A percentile compares a stretch with the other conserved stretches of the same genome.
phyloP scores from a whole-genome alignment of 2,113 vertebrate genomes.

The Sorex fumeus region DNA sequence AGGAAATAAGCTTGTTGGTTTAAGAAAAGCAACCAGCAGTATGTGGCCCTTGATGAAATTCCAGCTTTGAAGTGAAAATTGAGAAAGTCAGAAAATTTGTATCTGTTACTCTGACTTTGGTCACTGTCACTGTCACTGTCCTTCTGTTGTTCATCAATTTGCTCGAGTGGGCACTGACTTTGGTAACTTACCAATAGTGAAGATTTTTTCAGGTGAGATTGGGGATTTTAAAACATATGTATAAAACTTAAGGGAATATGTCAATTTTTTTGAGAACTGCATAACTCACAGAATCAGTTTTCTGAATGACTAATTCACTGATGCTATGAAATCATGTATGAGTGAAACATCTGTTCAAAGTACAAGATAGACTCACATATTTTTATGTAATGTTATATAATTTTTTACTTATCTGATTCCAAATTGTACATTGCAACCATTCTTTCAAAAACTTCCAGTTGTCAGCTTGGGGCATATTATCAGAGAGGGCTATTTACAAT shows the following conservation, averaged over 20 bases:
- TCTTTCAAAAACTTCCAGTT: conserved; percentile 50
- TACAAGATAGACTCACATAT: background rate
- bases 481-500: background rate
- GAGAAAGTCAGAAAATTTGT: conserved; percentile 57
- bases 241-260: background rate
- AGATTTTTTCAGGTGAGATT: conserved; percentile 28
- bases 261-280: background rate
- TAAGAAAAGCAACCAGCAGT: conserved; percentile 6
- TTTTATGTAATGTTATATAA: conserved; percentile 15
- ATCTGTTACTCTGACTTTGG: conserved; percentile 32
- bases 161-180: too few species aligned
- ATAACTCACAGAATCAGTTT: background rate
- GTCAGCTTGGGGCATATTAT: conserved; percentile 44
- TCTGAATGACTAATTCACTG: background rate
- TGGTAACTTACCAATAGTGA: conserved; percentile 5
- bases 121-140: too few species aligned
- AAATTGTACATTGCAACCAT: background rate
- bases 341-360: background rate
- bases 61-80: conserved; percentile 52
- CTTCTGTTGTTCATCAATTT: too few species aligned
- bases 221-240: background rate
- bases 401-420: background rate
- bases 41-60: conserved; percentile 37
- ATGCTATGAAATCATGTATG: background rate
- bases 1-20: background rate